phyloP scores from a whole-genome alignment of 2,113 vertebrate genomes.

The Mustela lutreola region DNA sequence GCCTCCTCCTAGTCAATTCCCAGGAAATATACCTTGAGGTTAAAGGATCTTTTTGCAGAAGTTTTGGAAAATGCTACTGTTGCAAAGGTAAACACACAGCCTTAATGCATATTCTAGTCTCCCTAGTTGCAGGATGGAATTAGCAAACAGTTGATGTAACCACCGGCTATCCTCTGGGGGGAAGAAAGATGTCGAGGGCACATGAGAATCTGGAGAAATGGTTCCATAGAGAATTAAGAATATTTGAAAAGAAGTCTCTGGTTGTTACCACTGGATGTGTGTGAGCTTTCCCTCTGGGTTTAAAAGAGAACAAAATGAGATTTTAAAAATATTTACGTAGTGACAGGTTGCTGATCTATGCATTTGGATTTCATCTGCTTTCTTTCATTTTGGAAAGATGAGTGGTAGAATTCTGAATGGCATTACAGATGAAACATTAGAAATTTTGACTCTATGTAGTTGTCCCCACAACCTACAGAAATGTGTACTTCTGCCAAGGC shows the following conservation, averaged over 20 bases:
- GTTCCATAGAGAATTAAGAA: not conserved
- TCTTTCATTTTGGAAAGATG: not conserved
- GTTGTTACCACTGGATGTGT: not conserved
- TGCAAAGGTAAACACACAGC: constrained; percentile 18
- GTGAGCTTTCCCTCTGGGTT: not conserved
- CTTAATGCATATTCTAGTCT: not conserved
- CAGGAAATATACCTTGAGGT: constrained; percentile 64
- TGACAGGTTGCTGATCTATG: not conserved
- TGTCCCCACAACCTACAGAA: not conserved
- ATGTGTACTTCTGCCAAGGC: not conserved
- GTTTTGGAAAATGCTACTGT: constrained; percentile 58
- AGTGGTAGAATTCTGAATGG: not conserved
- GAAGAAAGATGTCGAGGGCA: not conserved
- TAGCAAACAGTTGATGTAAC: not conserved
- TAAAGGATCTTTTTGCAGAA: constrained; percentile 58
- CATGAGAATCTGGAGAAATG: constrained; percentile 8
- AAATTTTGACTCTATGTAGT: not conserved
- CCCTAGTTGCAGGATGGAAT: constrained; percentile 3
- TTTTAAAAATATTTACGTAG: not conserved
- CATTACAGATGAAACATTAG: not conserved
- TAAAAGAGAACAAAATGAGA: constrained; percentile 27
- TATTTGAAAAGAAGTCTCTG: constrained; percentile 11
- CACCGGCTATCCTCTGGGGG: not conserved
- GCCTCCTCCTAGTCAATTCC: constrained; percentile 34
- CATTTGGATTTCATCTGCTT: not conserved